Base-by-base conservation (phyloP, 2,888 invertebrate genomes). In the Drymonia ruficornis region DNA sequence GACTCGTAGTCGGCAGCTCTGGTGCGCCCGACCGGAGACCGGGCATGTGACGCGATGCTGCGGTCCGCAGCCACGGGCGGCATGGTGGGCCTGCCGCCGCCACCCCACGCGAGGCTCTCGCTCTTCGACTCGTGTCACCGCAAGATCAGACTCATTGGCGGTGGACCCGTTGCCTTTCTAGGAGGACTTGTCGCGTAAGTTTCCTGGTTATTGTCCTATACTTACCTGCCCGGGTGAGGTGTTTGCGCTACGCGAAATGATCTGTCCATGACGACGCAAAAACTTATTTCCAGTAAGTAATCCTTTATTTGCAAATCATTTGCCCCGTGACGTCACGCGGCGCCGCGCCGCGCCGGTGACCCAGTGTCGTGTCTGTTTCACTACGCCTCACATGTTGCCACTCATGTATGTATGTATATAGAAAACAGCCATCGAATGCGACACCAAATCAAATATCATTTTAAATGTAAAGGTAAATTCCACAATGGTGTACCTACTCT, bases 131-230 rank as follows among this genome's bases (percentile, higher is more conserved):
- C 95, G 74, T 95, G 95, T 84, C 95, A 95, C 87, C 93, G 95
- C 82, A 95, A 95, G 91, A 95, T 95, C 79, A 93, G 95, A 69
- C 93, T 95, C 77, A 95, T 95, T 81, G 95, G 95, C 72, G 94
- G 94, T 60, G 94, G 94, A 54, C 94, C 95, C 44, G 94, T 94
- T 65, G 94, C 94, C 67, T 94, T 95, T 83, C 87, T 95, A 65
- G 95, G 95, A 76, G 95, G 95, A 77, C 93, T 95, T 76, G 95
- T 95, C 83, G 95, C 95, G 95, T 95, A 94, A 95, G 95, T 89
- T 51, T 9, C 15, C 8, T 19, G 8, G n/a, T 29, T 28, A 19
- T 23, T 40, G 12, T 13, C 9, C 12, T 13, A 34, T 34, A 4
- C 9, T 1, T 11, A 34, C 34, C 34, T 3, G 11, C 3, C 8